Evolutionary conservation across 2,113 vertebrate species (phyloP).

Genomic region (Lontra canadensis): DNA sequence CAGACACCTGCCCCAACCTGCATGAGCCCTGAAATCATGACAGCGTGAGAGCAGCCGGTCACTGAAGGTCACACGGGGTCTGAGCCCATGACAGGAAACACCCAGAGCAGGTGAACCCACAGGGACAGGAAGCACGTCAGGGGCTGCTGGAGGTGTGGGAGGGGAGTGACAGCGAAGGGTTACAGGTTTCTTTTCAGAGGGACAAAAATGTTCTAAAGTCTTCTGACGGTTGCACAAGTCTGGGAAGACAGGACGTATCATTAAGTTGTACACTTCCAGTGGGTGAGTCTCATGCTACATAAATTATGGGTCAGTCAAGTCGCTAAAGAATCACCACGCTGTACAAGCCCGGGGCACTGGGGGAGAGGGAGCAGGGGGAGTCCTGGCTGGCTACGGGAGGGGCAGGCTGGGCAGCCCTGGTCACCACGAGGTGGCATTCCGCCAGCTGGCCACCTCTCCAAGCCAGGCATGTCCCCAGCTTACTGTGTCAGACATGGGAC

Average conservation of each 20-base stretch:
- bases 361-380: not conserved
- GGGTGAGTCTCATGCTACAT: not conserved
- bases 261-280: not conserved
- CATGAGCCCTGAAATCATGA: not conserved
- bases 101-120: not conserved
- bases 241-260: not conserved
- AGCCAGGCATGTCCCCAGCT: not conserved
- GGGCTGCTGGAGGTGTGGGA: not conserved
- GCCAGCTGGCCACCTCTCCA: not conserved
- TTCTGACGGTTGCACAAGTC: not conserved
- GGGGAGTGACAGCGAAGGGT: not conserved
- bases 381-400: too few relatives aligned
- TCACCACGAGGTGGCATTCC: not conserved
- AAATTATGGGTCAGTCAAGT: not conserved
- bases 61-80: not conserved
- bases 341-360: not conserved
- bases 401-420: not conserved
- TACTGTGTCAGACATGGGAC: not conserved
- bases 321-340: not conserved
- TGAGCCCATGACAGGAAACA: not conserved
- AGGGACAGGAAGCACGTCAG: not conserved
- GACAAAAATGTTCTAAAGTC: not conserved
- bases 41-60: not conserved
- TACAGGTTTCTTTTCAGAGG: accelerated
- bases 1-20: accelerated